These are phyloP conservation scores for Dromaius novaehollandiae DNA, from an alignment of 2,113 vertebrate species.

Conservation along the genomic window DNA sequence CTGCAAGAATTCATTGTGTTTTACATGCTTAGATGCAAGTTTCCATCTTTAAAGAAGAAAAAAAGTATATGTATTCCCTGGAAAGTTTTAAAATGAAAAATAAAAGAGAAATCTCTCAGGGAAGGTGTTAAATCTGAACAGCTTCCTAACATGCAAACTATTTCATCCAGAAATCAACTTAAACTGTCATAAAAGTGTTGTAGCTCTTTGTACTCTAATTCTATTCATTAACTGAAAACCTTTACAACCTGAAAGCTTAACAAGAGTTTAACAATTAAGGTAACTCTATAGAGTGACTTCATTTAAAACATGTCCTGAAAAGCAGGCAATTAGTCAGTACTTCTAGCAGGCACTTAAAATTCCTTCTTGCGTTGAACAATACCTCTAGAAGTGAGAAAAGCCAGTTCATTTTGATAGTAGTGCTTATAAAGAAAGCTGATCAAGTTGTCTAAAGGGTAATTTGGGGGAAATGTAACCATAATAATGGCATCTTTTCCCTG, in stretches of 20 bases:
- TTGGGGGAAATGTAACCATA: background rate
- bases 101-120: background rate
- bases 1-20: background rate
- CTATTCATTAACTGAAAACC: conserved; percentile 28
- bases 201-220: conserved; percentile 31
- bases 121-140: background rate
- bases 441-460: background rate
- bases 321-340: conserved; percentile 53
- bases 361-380: conserved; percentile 6
- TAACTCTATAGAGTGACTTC: conserved; percentile 41
- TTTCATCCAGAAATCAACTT: conserved; percentile 42
- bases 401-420: background rate
- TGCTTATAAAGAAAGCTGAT: background rate
- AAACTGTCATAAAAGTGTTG: background rate
- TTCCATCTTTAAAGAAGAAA: background rate
- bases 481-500: background rate
- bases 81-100: background rate
- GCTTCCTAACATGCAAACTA: background rate
- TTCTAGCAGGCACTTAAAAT: conserved; percentile 17
- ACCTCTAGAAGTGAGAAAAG: background rate
- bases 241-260: conserved; percentile 24
- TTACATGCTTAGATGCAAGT: background rate
- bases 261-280: conserved; percentile 43
- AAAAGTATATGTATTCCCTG: background rate
- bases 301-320: conserved; percentile 48